Percentiles rank a stretch among this genome's conserved stretches.
phyloP scores from a whole-genome alignment of 2,888 invertebrate species.

The Amphiduros pacificus region DNA sequence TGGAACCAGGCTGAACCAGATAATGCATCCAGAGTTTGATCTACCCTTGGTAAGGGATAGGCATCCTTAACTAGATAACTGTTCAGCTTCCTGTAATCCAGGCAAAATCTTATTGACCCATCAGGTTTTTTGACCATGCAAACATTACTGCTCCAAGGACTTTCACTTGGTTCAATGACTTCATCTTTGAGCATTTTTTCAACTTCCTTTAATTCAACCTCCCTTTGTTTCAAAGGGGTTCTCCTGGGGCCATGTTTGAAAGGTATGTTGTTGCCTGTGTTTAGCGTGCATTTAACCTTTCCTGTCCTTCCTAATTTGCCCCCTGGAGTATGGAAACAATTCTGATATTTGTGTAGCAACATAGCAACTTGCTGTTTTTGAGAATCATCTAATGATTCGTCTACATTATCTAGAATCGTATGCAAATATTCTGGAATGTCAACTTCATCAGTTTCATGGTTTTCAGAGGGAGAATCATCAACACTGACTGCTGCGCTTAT shows the following conservation, averaged over 20 bases:
- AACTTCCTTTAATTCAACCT: neutral
- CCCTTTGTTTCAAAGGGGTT: neutral
- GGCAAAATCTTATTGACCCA: neutral
- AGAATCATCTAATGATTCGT: no score
- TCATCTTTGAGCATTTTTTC: neutral
- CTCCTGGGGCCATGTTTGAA: neutral
- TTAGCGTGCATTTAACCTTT: no score
- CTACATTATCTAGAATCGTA: no score
- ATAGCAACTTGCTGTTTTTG: no score
- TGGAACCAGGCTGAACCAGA: neutral
- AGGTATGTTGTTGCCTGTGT: neutral
- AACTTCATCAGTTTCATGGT: no score
- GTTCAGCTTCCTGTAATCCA: neutral
- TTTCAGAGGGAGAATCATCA: no score
- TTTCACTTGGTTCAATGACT: constrained; percentile 1
- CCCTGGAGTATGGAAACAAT: no score
- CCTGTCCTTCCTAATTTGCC: no score
- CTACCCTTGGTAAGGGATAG: neutral
- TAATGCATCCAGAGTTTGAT: neutral
- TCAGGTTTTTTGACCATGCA: neutral
- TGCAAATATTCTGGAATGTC: no score
- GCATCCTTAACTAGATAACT: neutral
- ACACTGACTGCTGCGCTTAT: no score
- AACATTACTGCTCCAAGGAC: neutral
- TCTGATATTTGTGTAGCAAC: no score